A percentile compares a stretch with the other conserved stretches of the same genome.
These are phyloP conservation scores for Microplitis deprimator DNA, from an alignment of 2,888 invertebrate genomes.

Conservation along the genomic window DNA sequence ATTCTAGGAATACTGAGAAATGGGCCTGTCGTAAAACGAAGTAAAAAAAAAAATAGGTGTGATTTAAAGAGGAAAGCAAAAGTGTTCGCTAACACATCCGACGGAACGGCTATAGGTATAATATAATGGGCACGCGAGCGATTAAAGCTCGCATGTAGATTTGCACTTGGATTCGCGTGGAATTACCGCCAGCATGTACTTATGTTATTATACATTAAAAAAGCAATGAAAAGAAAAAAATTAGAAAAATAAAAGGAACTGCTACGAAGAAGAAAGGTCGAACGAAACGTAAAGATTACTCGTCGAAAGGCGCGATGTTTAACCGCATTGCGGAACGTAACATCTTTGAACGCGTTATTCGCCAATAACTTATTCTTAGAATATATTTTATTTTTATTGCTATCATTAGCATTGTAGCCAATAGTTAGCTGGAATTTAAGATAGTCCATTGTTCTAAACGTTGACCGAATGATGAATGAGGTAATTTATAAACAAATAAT, in stretches of 20 bases:
- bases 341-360: slow-evolving; percentile 67
- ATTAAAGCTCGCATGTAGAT: slow-evolving; percentile 51
- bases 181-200: slow-evolving; percentile 44
- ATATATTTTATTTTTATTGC: background rate
- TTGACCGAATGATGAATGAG: background rate
- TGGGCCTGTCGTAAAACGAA: background rate
- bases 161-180: slow-evolving; percentile 49
- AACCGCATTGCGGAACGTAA: slow-evolving; percentile 65
- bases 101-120: slow-evolving; percentile 23
- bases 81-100: slow-evolving; percentile 37
- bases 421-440: background rate
- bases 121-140: slow-evolving; percentile 53
- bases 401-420: background rate
- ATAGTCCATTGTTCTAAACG: background rate
- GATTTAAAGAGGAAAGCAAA: slow-evolving; percentile 33
- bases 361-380: slow-evolving; percentile 56
- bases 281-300: slow-evolving; percentile 37
- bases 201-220: slow-evolving; percentile 48
- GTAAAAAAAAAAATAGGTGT: slow-evolving; percentile 12
- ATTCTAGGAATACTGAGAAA: background rate
- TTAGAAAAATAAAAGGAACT: background rate
- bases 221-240: slow-evolving; percentile 32
- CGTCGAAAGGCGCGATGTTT: slow-evolving; percentile 49
- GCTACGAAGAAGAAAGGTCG: slow-evolving; percentile 12
- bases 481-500: background rate